Evolutionary conservation across 2,888 invertebrate species (phyloP).

Genomic region (Aleiodes testaceus): DNA sequence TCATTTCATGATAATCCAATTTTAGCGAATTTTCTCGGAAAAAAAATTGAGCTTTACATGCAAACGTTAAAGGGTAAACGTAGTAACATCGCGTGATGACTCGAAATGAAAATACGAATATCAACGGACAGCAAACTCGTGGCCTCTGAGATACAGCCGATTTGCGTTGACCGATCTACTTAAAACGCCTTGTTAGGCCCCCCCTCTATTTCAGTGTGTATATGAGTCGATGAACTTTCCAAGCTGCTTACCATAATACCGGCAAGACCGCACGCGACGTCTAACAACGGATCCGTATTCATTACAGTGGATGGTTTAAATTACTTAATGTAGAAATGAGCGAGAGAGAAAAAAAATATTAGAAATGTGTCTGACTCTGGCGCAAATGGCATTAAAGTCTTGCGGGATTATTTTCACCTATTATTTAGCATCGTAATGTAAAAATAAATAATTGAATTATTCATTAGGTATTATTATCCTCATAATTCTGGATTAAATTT

Average conservation of each 20-base stretch:
- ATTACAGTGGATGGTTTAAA: slow-evolving; percentile 25
- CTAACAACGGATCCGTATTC: slow-evolving; percentile 25
- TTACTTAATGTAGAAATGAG: slow-evolving; percentile 28
- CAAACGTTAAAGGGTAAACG: slow-evolving; percentile 44
- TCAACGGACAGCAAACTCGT: slow-evolving; percentile 17
- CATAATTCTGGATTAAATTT: no score
- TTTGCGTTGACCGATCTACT: slow-evolving; percentile 33
- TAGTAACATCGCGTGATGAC: slow-evolving; percentile 38
- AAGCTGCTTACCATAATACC: slow-evolving; percentile 36
- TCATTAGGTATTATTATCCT: no score
- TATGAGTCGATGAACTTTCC: slow-evolving; percentile 31
- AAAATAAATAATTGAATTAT: no score
- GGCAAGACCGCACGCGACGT: slow-evolving; percentile 35
- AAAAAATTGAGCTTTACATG: background rate
- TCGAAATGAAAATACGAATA: slow-evolving; percentile 47
- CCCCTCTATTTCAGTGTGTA: background rate
- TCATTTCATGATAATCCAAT: no score
- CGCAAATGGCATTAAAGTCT: background rate
- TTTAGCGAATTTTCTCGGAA: no score
- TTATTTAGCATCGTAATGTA: no score
- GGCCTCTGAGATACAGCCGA: background rate
- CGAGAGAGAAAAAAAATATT: background rate
- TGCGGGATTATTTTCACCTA: no score
- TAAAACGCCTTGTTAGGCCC: slow-evolving; percentile 28
- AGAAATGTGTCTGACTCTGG: background rate